Base-by-base conservation (phyloP, 37 sponge, comb jelly and placozoan species). In the Halichondria panicea region DNA sequence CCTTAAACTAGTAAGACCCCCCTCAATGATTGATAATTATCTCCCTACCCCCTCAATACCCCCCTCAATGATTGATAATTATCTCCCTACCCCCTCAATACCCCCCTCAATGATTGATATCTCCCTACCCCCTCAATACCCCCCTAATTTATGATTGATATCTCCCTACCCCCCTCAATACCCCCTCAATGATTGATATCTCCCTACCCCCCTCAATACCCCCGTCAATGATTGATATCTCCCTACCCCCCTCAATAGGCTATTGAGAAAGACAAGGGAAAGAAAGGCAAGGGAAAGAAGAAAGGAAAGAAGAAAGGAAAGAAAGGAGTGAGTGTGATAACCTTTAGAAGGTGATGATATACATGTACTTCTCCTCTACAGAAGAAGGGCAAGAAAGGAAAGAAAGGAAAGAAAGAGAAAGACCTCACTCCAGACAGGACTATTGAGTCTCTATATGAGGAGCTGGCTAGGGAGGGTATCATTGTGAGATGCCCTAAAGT, bases 371-470 rank as follows among this genome's bases (percentile, higher is more conserved):
- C 37, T 12, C 19, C 30, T 52, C 64, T 45, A 31, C 55, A 87
- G 81, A 89, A 88, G 77, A 90, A 90, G 50, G 94, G 86, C 13
- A 94, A 94, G 78, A 93, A 89, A 67, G 96, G 94, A 4, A 98
- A 95, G 83, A 97, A 92, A 74, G 88, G 91, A 57, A 98, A 98
- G 87, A 95, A 98, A 46, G 96, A 98, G 72, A 98, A 98, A 52
- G 99, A 98, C 72, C 84, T 98, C 45, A 98, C 99, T 18, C 92
- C 96, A 31, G 92, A 96, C 71, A 89, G 96, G 50, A 88, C 96
- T 22, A 98, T 95, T 69, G 96, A 95, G 56, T 89, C 91, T 24
- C 77, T 98, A 9, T 95, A 93, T 63, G 91, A 90, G 69, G 94
- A 95, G 67, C 74, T 95, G 63, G 96, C 85, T 1, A 50, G 75